Conservation (phyloP, 2,797 vertebrate species). For the Hyperoplus immaculatus region DNA sequence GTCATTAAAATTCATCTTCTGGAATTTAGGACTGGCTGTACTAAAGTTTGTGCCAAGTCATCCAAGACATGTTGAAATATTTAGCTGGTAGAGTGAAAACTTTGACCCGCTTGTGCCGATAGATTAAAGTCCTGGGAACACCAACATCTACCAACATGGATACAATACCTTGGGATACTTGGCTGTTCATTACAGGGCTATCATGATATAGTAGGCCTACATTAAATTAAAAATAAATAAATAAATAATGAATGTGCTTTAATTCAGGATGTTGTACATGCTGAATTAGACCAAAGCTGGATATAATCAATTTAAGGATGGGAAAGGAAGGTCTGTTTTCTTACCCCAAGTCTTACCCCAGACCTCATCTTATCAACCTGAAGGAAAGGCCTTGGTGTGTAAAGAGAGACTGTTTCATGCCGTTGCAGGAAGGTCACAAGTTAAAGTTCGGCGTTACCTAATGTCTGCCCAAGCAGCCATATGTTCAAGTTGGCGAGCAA, state of each 20-base stretch:
- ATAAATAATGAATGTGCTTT: background rate
- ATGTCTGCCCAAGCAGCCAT: conserved; percentile 26
- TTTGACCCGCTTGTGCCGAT: background rate
- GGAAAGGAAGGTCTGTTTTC: background rate
- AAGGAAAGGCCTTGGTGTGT: conserved; percentile 4
- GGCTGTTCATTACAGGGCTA: background rate
- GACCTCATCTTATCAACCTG: conserved; percentile 25
- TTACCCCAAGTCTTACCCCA: conserved; percentile 19
- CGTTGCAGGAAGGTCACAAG: conserved; percentile 31
- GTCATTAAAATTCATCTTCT: background rate
- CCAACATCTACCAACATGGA: background rate
- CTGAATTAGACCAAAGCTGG: conserved; percentile 20
- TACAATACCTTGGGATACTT: background rate
- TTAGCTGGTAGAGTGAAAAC: background rate
- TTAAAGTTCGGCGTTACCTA: conserved; percentile 46
- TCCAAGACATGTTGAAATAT: background rate
- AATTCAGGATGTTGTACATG: background rate
- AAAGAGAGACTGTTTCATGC: conserved; percentile 15
- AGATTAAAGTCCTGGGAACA: background rate
- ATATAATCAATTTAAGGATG: conserved; percentile 17
- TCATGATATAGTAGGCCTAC: too few species aligned
- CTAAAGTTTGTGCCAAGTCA: background rate
- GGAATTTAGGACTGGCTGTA: background rate
- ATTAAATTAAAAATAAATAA: background rate
- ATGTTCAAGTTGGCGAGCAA: conserved; percentile 23